These are phyloP conservation scores for Tetramorium simillimum DNA, from an alignment of 1,140 invertebrate species.

Conservation along the genomic window DNA sequence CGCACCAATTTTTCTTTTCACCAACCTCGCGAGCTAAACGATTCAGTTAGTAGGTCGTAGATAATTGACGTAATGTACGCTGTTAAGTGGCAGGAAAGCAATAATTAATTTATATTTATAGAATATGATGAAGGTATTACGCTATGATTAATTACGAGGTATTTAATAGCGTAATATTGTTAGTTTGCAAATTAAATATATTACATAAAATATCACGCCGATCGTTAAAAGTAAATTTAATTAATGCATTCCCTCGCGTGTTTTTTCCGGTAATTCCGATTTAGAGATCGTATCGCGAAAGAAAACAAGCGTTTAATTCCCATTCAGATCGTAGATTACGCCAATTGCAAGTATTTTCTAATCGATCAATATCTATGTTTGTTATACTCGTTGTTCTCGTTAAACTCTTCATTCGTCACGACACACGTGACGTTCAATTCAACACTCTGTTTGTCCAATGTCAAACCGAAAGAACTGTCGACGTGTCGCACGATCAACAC, in stretches of 20 bases:
- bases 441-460: background rate
- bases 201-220: background rate
- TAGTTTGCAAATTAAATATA: background rate
- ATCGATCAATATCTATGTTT: constrained; percentile 6
- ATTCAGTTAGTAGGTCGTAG: background rate
- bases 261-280: background rate
- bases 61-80: background rate
- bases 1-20: constrained; percentile 4
- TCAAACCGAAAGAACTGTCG: background rate
- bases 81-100: background rate
- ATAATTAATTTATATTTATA: constrained; percentile 21
- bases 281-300: background rate
- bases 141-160: background rate
- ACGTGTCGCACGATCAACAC: background rate
- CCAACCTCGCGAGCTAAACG: background rate
- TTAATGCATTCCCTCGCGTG: too few species aligned
- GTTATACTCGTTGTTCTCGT: background rate
- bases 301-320: background rate
- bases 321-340: background rate
- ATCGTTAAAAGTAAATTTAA: background rate
- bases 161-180: background rate
- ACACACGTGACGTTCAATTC: background rate
- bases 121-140: background rate
- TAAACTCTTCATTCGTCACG: constrained; percentile 19
- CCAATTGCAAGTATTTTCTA: background rate